Evolutionary conservation across 1,140 invertebrate genomes (phyloP).

Genomic region (Xylocopa sonorina): DNA sequence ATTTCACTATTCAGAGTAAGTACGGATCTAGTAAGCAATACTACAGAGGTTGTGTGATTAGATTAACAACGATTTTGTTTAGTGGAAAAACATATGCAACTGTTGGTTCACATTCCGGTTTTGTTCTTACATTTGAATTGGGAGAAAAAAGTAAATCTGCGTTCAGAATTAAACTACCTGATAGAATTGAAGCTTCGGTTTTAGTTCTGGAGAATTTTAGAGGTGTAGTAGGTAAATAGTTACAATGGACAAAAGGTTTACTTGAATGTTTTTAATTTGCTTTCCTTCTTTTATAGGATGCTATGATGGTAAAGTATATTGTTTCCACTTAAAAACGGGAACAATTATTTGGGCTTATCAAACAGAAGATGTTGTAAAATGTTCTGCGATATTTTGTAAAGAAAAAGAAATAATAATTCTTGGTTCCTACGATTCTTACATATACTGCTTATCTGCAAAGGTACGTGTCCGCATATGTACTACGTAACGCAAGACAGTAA

Average conservation of each 20-base stretch:
- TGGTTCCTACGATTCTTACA: conserved; percentile 87
- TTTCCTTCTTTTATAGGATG: conserved; percentile 82
- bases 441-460: conserved; percentile 84
- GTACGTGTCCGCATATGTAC: conserved; percentile 74
- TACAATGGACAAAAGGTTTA: background rate
- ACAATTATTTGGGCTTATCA: conserved; percentile 84
- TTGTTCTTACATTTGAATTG: conserved; percentile 82
- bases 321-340: conserved; percentile 83
- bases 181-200: conserved; percentile 84
- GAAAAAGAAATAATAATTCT: conserved; percentile 82
- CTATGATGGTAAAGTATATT: conserved; percentile 86
- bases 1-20: conserved; percentile 82
- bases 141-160: conserved; percentile 26
- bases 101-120: conserved; percentile 86
- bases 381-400: conserved; percentile 82
- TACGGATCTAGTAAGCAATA: conserved; percentile 26
- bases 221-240: conserved; percentile 75
- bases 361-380: conserved; percentile 86
- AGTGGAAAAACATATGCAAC: conserved; percentile 73
- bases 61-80: conserved; percentile 45
- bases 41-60: background rate
- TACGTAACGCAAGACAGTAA: background rate
- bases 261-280: background rate
- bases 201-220: conserved; percentile 69
- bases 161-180: conserved; percentile 79